phyloP scores from a whole-genome alignment of 2,888 invertebrate species.

The Polymixis lichenea region DNA sequence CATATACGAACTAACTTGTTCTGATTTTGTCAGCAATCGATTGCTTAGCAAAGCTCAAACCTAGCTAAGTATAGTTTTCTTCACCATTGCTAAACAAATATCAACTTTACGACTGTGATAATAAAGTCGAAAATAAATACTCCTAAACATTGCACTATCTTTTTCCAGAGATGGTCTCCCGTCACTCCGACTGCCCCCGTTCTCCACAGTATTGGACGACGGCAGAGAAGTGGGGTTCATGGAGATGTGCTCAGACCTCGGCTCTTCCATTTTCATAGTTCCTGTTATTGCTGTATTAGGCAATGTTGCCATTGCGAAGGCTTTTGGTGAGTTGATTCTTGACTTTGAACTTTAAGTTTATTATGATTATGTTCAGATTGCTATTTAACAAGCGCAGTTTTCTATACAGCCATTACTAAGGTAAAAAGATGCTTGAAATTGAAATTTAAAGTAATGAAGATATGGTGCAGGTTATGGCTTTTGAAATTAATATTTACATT shows the following conservation, averaged over 20 bases:
- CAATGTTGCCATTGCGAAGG: conserved; percentile 98
- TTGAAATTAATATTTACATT: not conserved
- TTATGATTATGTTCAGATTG: not conserved
- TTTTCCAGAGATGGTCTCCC: conserved; percentile 93
- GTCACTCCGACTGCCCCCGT: conserved; percentile 92
- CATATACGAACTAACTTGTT: not conserved
- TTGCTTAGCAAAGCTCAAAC: not conserved
- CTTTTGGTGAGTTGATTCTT: conserved; percentile 93
- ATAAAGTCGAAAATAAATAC: conserved; percentile 22
- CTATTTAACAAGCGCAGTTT: not conserved
- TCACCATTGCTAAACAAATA: not conserved
- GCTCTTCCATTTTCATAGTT: conserved; percentile 95
- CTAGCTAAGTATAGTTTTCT: not conserved
- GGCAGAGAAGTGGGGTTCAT: conserved; percentile 91
- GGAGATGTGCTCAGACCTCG: conserved; percentile 95
- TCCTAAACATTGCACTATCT: not conserved
- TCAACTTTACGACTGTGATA: rapidly evolving
- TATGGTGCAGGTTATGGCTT: not conserved
- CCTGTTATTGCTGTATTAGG: conserved; percentile 97
- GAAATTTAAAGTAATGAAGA: not conserved
- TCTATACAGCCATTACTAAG: not conserved
- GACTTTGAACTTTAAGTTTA: not conserved
- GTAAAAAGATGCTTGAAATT: not conserved
- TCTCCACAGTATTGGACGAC: conserved; percentile 90
- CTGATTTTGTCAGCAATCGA: not conserved